Evolutionary conservation across 2,113 vertebrate species (phyloP).

Genomic region (Lycaon pictus): DNA sequence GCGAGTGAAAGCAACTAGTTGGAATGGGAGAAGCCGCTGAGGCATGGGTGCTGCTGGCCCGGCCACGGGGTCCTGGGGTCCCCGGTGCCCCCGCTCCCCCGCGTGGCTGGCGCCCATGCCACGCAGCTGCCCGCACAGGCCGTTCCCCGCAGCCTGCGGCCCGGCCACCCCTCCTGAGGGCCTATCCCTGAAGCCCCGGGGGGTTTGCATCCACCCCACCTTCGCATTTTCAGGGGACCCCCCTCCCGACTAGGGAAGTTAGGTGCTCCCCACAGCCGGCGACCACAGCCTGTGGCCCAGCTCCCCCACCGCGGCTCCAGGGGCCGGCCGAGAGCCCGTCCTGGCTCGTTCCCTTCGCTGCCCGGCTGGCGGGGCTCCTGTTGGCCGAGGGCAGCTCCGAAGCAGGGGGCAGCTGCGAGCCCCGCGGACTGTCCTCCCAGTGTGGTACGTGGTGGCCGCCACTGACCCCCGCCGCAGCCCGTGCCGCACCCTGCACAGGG

Average conservation of each 20-base stretch:
- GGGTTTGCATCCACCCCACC: background rate
- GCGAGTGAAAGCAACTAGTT: background rate
- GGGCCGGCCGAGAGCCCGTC: too few species aligned
- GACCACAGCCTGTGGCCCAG: too few species aligned
- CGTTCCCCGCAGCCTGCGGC: background rate
- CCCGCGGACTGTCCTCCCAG: background rate
- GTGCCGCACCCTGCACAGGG: rapidly evolving
- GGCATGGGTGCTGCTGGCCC: background rate
- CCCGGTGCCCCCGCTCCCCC: background rate
- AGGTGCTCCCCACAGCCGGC: too few species aligned
- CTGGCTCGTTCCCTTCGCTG: too few species aligned
- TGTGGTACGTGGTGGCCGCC: rapidly evolving
- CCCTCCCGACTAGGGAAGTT: background rate
- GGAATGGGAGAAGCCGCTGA: background rate
- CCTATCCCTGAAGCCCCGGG: too few species aligned
- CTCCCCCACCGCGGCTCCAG: too few species aligned
- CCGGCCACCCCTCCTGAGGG: background rate
- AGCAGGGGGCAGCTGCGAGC: background rate
- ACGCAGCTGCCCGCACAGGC: rapidly evolving
- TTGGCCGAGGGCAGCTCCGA: background rate
- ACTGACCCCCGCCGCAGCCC: rapidly evolving
- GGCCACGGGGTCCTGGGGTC: background rate
- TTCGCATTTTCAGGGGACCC: rapidly evolving
- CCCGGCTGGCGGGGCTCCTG: background rate
- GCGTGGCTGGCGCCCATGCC: rapidly evolving